Conservation (phyloP, 1,140 invertebrate species). For the Drosophila melanica region DNA sequence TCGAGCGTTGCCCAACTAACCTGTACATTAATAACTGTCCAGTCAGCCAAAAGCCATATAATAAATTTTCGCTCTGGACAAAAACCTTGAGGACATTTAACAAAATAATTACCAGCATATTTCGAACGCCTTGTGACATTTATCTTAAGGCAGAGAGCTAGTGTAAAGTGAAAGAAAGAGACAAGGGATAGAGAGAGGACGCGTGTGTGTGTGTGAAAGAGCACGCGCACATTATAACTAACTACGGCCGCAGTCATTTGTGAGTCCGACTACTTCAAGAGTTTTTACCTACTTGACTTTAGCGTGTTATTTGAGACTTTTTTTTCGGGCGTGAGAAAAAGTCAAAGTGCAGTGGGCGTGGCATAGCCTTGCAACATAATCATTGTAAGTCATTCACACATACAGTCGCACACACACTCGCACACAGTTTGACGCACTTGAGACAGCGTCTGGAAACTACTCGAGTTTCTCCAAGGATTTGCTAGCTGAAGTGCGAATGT, state of each 20-base stretch:
- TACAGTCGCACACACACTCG: slow-evolving; percentile 7
- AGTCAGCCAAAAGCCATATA: slow-evolving; percentile 44
- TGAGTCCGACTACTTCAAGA: slow-evolving; percentile 34
- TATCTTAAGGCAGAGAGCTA: slow-evolving; percentile 45
- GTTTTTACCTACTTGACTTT: slow-evolving; percentile 38
- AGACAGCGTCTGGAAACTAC: slow-evolving; percentile 45
- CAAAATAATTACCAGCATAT: slow-evolving; percentile 81
- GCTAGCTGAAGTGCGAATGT: slow-evolving; percentile 64
- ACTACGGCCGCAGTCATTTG: slow-evolving; percentile 59
- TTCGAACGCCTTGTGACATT: slow-evolving; percentile 69
- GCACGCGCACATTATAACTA: slow-evolving; percentile 64
- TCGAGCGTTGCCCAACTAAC: slow-evolving; percentile 41
- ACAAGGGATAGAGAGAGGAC: background rate
- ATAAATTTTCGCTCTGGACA: slow-evolving; percentile 64
- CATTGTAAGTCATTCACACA: slow-evolving; percentile 30
- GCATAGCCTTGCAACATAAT: slow-evolving; percentile 27
- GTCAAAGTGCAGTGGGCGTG: slow-evolving; percentile 27
- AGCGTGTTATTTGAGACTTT: slow-evolving; percentile 59
- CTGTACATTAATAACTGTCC: slow-evolving; percentile 65
- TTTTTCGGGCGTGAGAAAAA: slow-evolving; percentile 14
- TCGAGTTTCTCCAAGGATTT: slow-evolving; percentile 34
- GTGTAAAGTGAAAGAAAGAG: background rate
- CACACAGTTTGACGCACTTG: slow-evolving; percentile 34
- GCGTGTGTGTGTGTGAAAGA: slow-evolving; percentile 2
- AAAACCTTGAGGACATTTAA: slow-evolving; percentile 76